phyloP scores from a whole-genome alignment of 2,888 invertebrate genomes.

The Empis livida region DNA sequence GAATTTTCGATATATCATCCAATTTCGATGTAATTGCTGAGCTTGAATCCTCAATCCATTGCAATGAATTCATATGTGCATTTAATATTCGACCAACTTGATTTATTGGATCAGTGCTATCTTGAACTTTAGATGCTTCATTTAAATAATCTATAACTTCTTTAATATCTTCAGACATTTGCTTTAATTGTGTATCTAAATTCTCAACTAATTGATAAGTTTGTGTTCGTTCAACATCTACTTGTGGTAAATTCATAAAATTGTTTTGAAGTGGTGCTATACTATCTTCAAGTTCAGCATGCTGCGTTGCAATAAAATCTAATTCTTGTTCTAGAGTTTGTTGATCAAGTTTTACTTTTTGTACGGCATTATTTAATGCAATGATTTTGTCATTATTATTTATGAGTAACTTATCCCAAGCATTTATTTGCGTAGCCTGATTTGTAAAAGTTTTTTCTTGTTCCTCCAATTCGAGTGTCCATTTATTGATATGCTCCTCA shows the following conservation, averaged over 20 bases:
- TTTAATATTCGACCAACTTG: constrained; percentile 89
- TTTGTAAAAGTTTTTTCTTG: constrained; percentile 86
- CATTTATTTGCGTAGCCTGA: constrained; percentile 90
- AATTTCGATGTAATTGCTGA: constrained; percentile 62
- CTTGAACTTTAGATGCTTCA: constrained; percentile 70
- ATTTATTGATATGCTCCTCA: constrained; percentile 87
- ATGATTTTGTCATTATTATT: constrained; percentile 88
- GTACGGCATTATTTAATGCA: constrained; percentile 73
- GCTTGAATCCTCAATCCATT: constrained; percentile 85
- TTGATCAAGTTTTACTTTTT: constrained; percentile 78
- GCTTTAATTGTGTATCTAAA: constrained; percentile 80
- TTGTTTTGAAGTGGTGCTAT: constrained; percentile 77
- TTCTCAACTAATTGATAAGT: constrained; percentile 85
- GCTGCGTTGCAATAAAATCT: constrained; percentile 85
- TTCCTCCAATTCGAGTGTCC: constrained; percentile 83
- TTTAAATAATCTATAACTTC: constrained; percentile 92
- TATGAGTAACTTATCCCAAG: constrained; percentile 85
- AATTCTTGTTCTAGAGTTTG: constrained; percentile 82
- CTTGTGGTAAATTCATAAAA: constrained; percentile 49
- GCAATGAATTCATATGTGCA: constrained; percentile 91
- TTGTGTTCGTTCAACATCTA: constrained; percentile 81
- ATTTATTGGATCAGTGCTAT: constrained; percentile 76
- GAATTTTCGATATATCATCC: constrained; percentile 69
- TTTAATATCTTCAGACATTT: constrained; percentile 90
- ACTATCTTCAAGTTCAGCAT: constrained; percentile 81